Evolutionary conservation across 1,140 invertebrate genomes (phyloP).

Genomic region (Luehdorfia chinensis): DNA sequence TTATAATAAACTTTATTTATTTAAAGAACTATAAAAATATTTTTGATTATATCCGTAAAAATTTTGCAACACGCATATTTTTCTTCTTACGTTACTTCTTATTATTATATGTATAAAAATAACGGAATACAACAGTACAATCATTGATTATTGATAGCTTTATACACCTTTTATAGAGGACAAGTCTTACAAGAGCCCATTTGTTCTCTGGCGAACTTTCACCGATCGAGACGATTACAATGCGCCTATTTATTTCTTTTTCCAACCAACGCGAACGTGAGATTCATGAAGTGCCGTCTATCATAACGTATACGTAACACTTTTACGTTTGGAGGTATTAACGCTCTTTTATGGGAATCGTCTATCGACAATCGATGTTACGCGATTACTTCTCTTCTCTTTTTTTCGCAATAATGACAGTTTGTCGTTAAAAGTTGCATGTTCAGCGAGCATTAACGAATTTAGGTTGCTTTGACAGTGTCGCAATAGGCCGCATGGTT

Average conservation of each 20-base stretch:
- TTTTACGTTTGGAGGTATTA: background rate
- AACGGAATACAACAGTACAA: too few species aligned
- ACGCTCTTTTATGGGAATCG: constrained; percentile 9
- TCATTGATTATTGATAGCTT: background rate
- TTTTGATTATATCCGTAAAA: too few species aligned
- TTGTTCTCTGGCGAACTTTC: constrained; percentile 59
- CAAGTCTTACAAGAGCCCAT: constrained; percentile 27
- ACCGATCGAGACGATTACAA: constrained; percentile 47
- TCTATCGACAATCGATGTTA: constrained; percentile 7
- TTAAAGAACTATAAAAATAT: too few species aligned
- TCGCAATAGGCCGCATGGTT: background rate
- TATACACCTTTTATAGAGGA: constrained; percentile 10
- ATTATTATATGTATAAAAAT: too few species aligned
- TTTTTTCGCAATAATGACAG: background rate
- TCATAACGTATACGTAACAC: constrained; percentile 20
- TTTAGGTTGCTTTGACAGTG: constrained; percentile 1
- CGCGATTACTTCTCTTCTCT: background rate
- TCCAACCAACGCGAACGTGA: constrained; percentile 28
- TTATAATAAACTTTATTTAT: too few species aligned
- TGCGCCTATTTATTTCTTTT: constrained; percentile 28
- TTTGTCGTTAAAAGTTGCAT: constrained; percentile 2
- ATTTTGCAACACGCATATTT: too few species aligned
- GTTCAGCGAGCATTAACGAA: background rate
- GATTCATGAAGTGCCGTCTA: constrained; percentile 37
- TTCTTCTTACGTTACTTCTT: too few species aligned